phyloP scores from a whole-genome alignment of 1,140 invertebrate species.

The Macrocentrus cingulum region DNA sequence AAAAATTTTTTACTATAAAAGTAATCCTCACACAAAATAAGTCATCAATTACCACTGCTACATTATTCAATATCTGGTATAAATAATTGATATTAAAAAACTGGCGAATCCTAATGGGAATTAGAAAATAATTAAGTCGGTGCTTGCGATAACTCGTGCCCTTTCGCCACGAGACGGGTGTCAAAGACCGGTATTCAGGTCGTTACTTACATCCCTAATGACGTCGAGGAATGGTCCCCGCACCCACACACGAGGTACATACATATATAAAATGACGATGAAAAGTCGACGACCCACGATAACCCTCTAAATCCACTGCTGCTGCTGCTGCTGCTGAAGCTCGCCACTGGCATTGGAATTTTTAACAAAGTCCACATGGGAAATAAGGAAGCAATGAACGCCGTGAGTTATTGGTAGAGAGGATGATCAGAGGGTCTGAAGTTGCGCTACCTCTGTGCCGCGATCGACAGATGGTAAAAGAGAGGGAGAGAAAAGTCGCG shows the following conservation, averaged over 20 bases:
- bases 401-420: not conserved
- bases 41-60: no score
- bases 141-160: not conserved
- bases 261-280: not conserved
- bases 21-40: no score
- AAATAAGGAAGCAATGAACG: conserved; percentile 5
- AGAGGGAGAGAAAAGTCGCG: conserved; percentile 14
- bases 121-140: not conserved
- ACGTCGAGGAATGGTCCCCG: conserved; percentile 35
- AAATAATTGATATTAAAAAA: no score
- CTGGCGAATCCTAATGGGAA: not conserved
- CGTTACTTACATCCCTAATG: conserved; percentile 34
- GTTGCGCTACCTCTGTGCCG: no score
- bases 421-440: not conserved
- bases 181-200: conserved; percentile 26
- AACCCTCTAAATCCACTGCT: not conserved
- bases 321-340: no score
- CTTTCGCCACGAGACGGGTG: conserved; percentile 1
- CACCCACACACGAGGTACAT: conserved; percentile 21
- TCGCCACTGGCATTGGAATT: no score
- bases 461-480: conserved; percentile 22
- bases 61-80: no score
- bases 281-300: not conserved
- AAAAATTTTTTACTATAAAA: no score
- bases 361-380: no score